Evolutionary conservation across 2,797 vertebrate species (phyloP).

Genomic region (Syngnathus rostellatus): DNA sequence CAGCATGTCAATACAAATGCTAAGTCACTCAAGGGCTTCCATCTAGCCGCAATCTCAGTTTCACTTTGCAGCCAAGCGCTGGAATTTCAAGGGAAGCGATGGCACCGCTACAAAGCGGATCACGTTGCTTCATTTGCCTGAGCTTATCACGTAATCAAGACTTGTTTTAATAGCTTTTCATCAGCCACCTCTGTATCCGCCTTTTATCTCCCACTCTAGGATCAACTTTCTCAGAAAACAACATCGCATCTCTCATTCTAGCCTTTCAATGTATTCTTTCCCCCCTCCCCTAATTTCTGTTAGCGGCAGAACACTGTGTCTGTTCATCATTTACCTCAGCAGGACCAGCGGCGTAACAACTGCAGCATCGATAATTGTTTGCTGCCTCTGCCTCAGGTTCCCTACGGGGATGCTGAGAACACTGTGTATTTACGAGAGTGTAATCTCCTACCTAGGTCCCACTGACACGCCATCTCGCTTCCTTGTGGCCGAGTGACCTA

Average conservation of each 20-base stretch:
- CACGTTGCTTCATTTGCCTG: conserved; percentile 2
- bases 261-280: neutral
- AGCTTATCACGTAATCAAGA: conserved; percentile 16
- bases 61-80: conserved; percentile 10
- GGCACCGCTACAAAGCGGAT: neutral
- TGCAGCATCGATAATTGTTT: conserved; percentile 27
- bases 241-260: conserved; percentile 10
- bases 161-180: conserved; percentile 19
- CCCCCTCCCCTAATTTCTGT: conserved; percentile 2
- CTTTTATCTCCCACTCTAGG: neutral
- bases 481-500: conserved; percentile 34
- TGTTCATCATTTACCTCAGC: conserved; percentile 10
- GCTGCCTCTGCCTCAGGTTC: conserved; percentile 7
- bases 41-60: conserved; percentile 25
- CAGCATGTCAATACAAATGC: conserved; percentile 51
- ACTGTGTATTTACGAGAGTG: conserved; percentile 32
- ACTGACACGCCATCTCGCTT: conserved; percentile 25
- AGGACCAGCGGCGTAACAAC: conserved; percentile 10
- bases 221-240: conserved; percentile 9
- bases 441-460: conserved; percentile 55
- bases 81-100: conserved; percentile 10
- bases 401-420: conserved; percentile 22
- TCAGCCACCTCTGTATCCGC: conserved; percentile 14
- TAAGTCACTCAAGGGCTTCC: conserved; percentile 43
- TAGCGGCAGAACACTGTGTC: conserved; percentile 8